Conservation (phyloP, 2,113 vertebrate species). For the Callospermophilus lateralis region DNA sequence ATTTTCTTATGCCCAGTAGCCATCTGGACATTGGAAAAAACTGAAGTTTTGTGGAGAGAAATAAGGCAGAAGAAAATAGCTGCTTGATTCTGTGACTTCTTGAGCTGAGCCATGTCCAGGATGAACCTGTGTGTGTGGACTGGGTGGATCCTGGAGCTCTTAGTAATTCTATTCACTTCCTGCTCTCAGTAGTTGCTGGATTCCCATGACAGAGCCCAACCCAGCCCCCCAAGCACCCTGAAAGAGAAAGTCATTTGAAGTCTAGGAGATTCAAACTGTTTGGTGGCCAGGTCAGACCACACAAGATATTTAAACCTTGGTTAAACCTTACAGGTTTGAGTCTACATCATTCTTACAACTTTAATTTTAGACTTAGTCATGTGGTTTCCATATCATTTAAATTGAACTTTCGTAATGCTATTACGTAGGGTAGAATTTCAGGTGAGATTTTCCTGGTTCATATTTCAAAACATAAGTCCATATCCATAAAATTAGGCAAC, state of each 20-base stretch:
- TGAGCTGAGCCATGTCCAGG: background rate
- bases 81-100: background rate
- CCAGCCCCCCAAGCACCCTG: accelerated
- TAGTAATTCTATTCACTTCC: accelerated
- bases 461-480: background rate
- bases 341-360: background rate
- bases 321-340: background rate
- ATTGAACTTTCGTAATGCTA: background rate
- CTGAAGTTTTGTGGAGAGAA: background rate
- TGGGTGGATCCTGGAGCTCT: no score
- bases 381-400: background rate
- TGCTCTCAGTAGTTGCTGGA: accelerated
- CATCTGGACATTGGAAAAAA: background rate
- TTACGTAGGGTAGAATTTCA: background rate
- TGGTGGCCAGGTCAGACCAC: background rate
- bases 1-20: background rate
- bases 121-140: background rate
- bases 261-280: no score
- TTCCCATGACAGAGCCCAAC: accelerated
- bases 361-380: background rate
- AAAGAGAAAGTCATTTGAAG: background rate
- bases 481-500: background rate
- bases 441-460: background rate
- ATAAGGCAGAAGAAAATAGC: background rate
- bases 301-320: background rate